Evolutionary conservation across 2,888 invertebrate genomes (phyloP).

Genomic region (Watsonalla cultraria): DNA sequence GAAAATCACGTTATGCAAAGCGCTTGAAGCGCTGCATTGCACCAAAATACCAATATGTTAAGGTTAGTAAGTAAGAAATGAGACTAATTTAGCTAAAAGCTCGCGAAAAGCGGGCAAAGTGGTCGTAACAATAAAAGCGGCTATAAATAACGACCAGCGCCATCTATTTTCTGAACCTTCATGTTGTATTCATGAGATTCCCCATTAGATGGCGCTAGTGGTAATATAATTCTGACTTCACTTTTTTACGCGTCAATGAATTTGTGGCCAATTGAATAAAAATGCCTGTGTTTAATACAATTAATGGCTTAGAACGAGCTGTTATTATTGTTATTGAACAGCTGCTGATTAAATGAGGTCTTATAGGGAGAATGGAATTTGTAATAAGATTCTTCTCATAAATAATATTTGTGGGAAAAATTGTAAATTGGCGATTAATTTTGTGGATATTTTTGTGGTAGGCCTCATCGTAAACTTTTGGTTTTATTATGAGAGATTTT

Average conservation of each 20-base stretch:
- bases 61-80: slow-evolving; percentile 47
- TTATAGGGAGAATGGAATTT: no score
- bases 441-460: no score
- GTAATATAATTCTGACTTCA: slow-evolving; percentile 52
- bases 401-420: no score
- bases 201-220: slow-evolving; percentile 65
- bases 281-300: not conserved
- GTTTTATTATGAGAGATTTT: no score
- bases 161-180: slow-evolving; percentile 51
- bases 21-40: slow-evolving; percentile 19
- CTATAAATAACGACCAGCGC: slow-evolving; percentile 58
- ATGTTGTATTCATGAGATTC: slow-evolving; percentile 63
- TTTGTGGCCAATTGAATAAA: not conserved
- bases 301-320: not conserved
- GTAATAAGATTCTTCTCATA: no score
- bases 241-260: slow-evolving; percentile 1
- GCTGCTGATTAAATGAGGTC: no score
- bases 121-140: slow-evolving; percentile 56
- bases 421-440: no score
- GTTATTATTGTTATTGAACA: no score
- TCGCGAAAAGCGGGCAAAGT: slow-evolving; percentile 52
- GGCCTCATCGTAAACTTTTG: no score
- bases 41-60: slow-evolving; percentile 39
- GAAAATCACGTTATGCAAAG: slow-evolving; percentile 3
- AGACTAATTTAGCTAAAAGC: slow-evolving; percentile 67